Evolutionary conservation across 2,888 invertebrate species (phyloP), one percentile per base, ranked within the genome.

Genomic region (Nomada fucata): DNA sequence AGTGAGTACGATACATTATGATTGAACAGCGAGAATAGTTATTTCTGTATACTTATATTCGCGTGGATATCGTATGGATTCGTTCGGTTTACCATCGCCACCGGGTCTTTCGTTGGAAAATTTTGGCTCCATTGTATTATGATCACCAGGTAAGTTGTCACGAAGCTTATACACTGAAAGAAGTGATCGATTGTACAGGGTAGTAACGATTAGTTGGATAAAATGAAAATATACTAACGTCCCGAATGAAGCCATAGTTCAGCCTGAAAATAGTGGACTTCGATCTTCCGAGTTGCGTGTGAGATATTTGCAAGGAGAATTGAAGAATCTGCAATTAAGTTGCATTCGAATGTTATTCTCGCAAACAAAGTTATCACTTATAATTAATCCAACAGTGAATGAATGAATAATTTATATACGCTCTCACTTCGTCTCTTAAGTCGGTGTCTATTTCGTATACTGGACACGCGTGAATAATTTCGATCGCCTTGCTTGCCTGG

Each of bases 251-350:
- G 10, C 2, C 36, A 18, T 76, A 70, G 26, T 75, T 74, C 18
- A 86, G 10, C 4, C 44, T n/a, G n/a, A 68, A 69, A 44, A 70
- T 53, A 36, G 72, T 63, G 29, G 57, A 77, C 2, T 55, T 70
- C 0, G 55, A 15, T 3, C 77, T n/a, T 13, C 42, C 29, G 0
- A 70, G 23, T 0, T 72, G 80, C 18, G 23, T 44, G 18, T 72
- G 71, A 1, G 79, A 68, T 18, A 86, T 74, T 68, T 87, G 87
- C 44, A 85, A 57, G 18, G 47, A 69, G 15, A 87, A 87, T 11
- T 71, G 61, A 0, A 63, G 15, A 0, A 61, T 53, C 73, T 73
- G 9, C 1, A 3, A 7, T 29, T 3, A 47, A n/a, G 26, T 60
- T 3, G 4, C 1, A 18, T n/a, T 29, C 7, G 7, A 42, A 44